Base-by-base conservation (phyloP, 30 jellyfish, hydroid and myxozoan species). In the Chironex yamaguchii region DNA sequence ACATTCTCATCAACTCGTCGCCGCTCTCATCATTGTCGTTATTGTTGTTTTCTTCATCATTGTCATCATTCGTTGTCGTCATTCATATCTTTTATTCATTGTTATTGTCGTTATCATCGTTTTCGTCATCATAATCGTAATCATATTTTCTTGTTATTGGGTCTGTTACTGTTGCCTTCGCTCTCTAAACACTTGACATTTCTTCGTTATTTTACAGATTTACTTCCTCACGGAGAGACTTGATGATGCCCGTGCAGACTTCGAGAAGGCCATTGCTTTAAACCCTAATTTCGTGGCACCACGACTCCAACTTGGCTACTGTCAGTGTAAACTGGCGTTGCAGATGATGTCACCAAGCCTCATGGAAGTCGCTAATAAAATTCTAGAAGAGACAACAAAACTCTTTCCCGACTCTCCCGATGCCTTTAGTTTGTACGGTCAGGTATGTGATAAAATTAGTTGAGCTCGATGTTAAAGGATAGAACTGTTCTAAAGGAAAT, bases 351-450 rank as follows among this genome's bases (percentile, higher is more conserved):
- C 91, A n/a, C 84, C 91, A 14, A 66, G 87, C 0, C 79, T 85
- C 94, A 66, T 91, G 91, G 90, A 84, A 36, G 98, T 79, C 22
- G 98, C 98, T 4, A 80, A 91, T 79, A 52, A 50, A 70, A 26
- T 91, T 34, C 85, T 91, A 21, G 96, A 91, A 70, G 96, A 91
- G 34, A 91, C 98, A 23, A 87, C 92, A 27, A 50, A 75, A 48
- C 66, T 32, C 62, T 85, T 84, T 36, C 98, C 98, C 22, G 62
- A 92, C 12, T 85, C 94, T 20, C 89, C 96, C 31, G 98, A 92
- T 21, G 96, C 98, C 1, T 92, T 96, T 96, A 92, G 98, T 71
- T 78, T 92, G 23, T 76, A 34, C 51, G 98, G 98, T 12, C 98
- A 92, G 93, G 98, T 92, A 81, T n/a, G n/a, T n/a, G n/a, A n/a